Evolutionary conservation across 1,140 invertebrate genomes (phyloP), one percentile per base, ranked within the genome.

Genomic region (Plectus sambesii): DNA sequence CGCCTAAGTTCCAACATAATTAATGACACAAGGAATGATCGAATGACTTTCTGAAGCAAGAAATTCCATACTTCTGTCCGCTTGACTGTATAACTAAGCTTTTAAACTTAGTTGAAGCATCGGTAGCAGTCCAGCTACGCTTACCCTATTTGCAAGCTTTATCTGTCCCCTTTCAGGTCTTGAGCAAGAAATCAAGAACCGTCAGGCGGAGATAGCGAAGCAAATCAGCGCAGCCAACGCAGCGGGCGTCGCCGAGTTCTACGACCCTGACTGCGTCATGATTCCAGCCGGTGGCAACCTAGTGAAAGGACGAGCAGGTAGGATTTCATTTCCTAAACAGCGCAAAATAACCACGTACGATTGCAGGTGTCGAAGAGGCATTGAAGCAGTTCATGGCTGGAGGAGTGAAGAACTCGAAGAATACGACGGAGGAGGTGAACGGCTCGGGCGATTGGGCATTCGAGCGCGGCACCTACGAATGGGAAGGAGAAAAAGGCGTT

Each of bases 151-250:
- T n/a, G n/a, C n/a, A n/a, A n/a, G n/a, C 12, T 6, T n/a, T 24
- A 23, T 42, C 15, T 3, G 4, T 12, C 9, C 12, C 12, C n/a
- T 53, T 66, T 56, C 37, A 69, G 66, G 62, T 37, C 49, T 66
- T 3, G 68, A 68, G 60, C 65, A 66, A 60, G 66, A 69, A 58
- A 67, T 66, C 57, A 66, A 68, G 27, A 41, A 35, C 37, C 66
- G 63, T 43, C 65, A 66, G 39, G 60, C 51, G 25, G 66, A 69
- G 12, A 66, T 66, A 42, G 64, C 66, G 63, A 63, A 60, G 33
- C 53, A 49, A 4, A 68, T 66, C 57, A 69, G 66, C 27, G 66
- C 63, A 17, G 63, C 62, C 8, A 51, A 66, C 43, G 59, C 63
- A 6, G 38, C 53, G 20, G 53, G 53, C 35, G 63, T 61, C 20